Base-by-base conservation (phyloP, 2,797 vertebrate genomes). In the Sylvilagus floridanus region DNA sequence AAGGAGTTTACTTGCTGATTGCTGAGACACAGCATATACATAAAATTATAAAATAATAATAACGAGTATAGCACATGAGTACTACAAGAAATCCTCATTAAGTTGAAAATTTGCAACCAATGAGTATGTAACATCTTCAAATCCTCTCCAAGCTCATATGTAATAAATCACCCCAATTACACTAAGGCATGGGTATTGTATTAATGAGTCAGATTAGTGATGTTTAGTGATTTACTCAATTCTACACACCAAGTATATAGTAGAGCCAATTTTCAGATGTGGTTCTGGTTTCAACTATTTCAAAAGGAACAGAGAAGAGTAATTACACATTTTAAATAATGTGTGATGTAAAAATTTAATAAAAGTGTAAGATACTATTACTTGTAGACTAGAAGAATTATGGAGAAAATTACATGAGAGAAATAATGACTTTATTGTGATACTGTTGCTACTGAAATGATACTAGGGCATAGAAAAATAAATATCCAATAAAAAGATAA, bases 201-300 rank as follows among this genome's bases (percentile, higher is more conserved):
- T 62, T 75, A 86, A 42, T 90, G 88, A 84, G 37, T 68, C 83
- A 4, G 11, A 76, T 90, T 72, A 66, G 85, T 84, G 71, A 87
- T 16, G 5, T 60, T 79, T 63, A 52, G 35, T 60, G 66, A 83
- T 52, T 89, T 86, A 71, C 24, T 93, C 16, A 37, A 50, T 28
- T 82, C 7, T 17, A 68, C 26, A 52, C 24, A 79, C 9, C 10
- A 42, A 57, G 26, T 24, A 73, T 19, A 17, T 7, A 62, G 17
- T 65, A 62, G 3, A 75, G 13, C 1, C 28, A 78, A 30, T 73
- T 78, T 89, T 78, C n/a, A 91, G 37, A 69, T 50, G 13, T 60
- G n/a, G 11, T 83, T 77, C 22, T 87, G 16, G 12, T 91, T 90
- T 5, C 1, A 73, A 75, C 9, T 37, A 83, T 47, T 68, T 13